Conservation (phyloP, 2,113 vertebrate species). For the Mirounga angustirostris region DNA sequence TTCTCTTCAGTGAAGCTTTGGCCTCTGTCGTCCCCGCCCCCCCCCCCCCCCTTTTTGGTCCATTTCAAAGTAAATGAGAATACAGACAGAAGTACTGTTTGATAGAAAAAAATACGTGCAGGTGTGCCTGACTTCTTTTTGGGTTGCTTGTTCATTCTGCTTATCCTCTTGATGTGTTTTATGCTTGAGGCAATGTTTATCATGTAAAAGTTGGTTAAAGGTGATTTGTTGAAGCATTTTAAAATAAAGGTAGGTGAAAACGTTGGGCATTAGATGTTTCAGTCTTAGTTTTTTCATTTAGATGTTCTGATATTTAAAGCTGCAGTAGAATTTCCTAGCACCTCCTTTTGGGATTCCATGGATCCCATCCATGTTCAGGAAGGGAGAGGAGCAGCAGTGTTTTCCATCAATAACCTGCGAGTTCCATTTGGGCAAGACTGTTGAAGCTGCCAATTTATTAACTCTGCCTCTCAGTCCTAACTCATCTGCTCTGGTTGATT, state of each 20-base stretch:
- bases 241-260: conserved; percentile 8
- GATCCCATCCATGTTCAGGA: neutral
- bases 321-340: neutral
- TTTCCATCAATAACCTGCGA: neutral
- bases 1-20: conserved; percentile 46
- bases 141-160: neutral
- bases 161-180: neutral
- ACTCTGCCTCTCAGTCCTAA: neutral
- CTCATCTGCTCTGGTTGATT: neutral
- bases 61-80: conserved; percentile 44
- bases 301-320: neutral
- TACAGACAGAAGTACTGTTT: neutral
- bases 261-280: neutral
- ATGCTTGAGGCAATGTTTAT: neutral
- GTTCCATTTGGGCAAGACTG: neutral
- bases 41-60: neutral
- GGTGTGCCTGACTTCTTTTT: neutral
- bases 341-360: neutral
- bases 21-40: neutral
- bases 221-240: conserved; percentile 25
- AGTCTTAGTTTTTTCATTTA: neutral
- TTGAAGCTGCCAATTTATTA: neutral
- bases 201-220: neutral
- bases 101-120: neutral
- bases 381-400: neutral